Base-by-base conservation (phyloP, 1,140 invertebrate species). In the Papilio aristodemus region DNA sequence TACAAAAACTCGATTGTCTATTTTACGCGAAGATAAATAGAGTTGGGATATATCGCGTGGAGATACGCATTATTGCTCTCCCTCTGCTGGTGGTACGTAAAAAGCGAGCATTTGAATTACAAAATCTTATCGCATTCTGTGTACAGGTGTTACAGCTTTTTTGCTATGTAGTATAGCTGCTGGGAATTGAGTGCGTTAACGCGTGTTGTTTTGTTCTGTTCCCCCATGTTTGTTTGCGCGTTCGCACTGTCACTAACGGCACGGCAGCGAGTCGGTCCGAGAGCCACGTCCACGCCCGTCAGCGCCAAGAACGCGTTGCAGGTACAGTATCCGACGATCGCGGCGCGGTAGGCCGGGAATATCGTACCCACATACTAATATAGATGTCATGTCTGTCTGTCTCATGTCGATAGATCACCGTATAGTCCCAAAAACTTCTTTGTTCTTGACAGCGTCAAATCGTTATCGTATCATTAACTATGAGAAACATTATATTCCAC, bases 261-360 rank as follows among this genome's bases (percentile, higher is more conserved):
- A 83, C 75, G 82, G 77, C 87, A 91, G 90, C 82, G 90, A 67
- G 77, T 86, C 70, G 88, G 85, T 80, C 89, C 90, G 59, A 82
- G 92, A 73, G 91, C 89, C 68, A 85, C 90, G 27, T 91, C 91
- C 74, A 92, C 92, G 68, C 91, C 92, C 41, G 90, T 92, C 73
- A 91, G 88, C 68, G 91, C 91, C 75, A 92, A 92, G 86, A 91
- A 91, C 81, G 89, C 91, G 62, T 83, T 92, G 69, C 92, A 92
- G 92, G 92, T 92, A 92, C 86, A 79, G 81, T 91, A 89, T 77
- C 77, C 86, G 67, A 89, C 86, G 67, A 89, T 91, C 72, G 87
- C 85, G 67, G 89, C 89, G 73, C 86, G 89, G 81, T 91, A 89
- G 72, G 72, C 69, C 32, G 46, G 46, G 46, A 3, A 46, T 46